Conservation (phyloP, 2,888 invertebrate species). For the Drosophila mimetica region DNA sequence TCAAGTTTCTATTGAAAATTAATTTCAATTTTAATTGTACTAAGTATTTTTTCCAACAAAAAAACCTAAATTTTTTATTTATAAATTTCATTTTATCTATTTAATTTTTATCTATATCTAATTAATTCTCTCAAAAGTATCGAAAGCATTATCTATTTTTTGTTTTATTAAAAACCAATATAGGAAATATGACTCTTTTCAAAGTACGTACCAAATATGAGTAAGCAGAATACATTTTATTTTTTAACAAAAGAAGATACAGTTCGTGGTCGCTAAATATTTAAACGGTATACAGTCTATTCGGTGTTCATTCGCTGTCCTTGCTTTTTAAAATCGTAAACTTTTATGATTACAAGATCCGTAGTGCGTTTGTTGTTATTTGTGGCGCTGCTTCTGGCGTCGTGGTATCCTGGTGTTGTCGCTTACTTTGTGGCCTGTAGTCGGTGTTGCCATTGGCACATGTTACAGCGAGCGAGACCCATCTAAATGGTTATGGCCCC, state of each 20-base stretch:
- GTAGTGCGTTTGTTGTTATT: constrained; percentile 29
- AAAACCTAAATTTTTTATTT: background rate
- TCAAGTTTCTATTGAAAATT: no score
- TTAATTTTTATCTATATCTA: no score
- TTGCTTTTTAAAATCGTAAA: constrained; percentile 66
- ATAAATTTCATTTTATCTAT: no score
- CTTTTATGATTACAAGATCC: constrained; percentile 71
- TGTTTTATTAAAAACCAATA: no score
- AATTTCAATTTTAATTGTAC: no score
- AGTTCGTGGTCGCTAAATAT: background rate
- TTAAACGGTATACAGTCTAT: background rate
- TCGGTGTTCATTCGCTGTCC: background rate
- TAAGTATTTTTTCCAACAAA: no score
- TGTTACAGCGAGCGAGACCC: constrained; percentile 54
- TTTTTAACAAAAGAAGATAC: background rate
- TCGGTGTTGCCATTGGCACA: constrained; percentile 49
- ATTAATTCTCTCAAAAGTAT: no score
- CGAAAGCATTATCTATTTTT: no score
- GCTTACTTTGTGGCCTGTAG: constrained; percentile 40
- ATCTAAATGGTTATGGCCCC: constrained; percentile 72
- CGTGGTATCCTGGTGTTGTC: constrained; percentile 19
- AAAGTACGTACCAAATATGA: no score
- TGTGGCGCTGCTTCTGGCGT: constrained; percentile 20
- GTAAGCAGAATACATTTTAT: background rate
- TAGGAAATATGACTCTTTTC: no score